These are phyloP conservation scores for Aphodius granarius DNA, from an alignment of 2,888 invertebrate species.

Conservation along the genomic window DNA sequence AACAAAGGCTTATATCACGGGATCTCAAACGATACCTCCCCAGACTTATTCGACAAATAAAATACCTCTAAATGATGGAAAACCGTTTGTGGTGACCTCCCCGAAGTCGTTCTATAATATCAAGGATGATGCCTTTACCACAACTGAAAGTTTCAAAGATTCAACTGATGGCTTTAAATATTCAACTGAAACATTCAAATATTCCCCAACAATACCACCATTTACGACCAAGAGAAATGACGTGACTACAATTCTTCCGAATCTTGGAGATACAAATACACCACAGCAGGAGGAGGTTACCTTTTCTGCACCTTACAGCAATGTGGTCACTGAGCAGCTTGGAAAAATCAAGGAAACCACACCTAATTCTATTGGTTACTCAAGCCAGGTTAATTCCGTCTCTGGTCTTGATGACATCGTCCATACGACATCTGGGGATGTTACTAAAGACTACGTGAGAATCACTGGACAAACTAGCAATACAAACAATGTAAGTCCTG, in stretches of 20 bases:
- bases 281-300: not conserved
- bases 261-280: not conserved
- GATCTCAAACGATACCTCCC: slow-evolving; percentile 38
- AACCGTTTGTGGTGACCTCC: slow-evolving; percentile 45
- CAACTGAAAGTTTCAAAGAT: slow-evolving; percentile 28
- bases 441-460: not conserved
- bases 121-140: slow-evolving; percentile 1
- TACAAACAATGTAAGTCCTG: not conserved
- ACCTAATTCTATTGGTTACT: slow-evolving; percentile 3
- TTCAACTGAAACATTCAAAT: slow-evolving; percentile 29
- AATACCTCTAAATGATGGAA: slow-evolving; percentile 46
- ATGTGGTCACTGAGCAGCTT: not conserved
- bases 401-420: slow-evolving; percentile 17
- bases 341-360: not conserved
- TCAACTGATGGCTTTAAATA: too few relatives aligned
- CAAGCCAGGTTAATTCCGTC: slow-evolving; percentile 11
- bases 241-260: not conserved
- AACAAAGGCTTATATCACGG: slow-evolving; percentile 33
- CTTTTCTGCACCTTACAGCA: slow-evolving; percentile 2
- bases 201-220: slow-evolving; percentile 38
- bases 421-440: not conserved
- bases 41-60: slow-evolving; percentile 46
- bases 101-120: slow-evolving; percentile 27
- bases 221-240: slow-evolving; percentile 32
- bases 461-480: not conserved